Evolutionary conservation across 2,888 invertebrate species (phyloP).

Genomic region (Fragum sueziense): DNA sequence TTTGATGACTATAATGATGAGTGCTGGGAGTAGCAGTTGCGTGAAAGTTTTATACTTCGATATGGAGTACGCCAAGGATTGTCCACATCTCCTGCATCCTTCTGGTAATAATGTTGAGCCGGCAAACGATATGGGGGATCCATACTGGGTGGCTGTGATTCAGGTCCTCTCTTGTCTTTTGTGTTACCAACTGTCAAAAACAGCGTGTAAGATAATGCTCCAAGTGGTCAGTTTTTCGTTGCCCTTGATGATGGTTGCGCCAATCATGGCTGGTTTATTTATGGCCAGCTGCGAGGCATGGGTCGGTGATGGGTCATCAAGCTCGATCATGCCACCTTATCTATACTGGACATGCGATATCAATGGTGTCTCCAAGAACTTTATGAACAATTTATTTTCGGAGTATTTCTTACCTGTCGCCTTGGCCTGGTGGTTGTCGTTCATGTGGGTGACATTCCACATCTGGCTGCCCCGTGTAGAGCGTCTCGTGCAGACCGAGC

Average conservation of each 20-base stretch:
- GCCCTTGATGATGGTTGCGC: conserved; percentile 96
- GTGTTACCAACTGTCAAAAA: conserved; percentile 96
- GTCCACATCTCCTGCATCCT: conserved; percentile 66
- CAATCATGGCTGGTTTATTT: conserved; percentile 92
- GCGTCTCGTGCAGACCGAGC: conserved; percentile 75
- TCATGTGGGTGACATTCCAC: conserved; percentile 75
- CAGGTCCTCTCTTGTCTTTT: conserved; percentile 93
- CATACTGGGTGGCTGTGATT: conserved; percentile 82
- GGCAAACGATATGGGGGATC: conserved; percentile 54
- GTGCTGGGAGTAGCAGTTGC: conserved; percentile 64
- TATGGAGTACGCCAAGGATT: conserved; percentile 61
- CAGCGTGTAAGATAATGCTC: conserved; percentile 97
- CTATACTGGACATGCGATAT: conserved; percentile 95
- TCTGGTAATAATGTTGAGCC: conserved; percentile 61
- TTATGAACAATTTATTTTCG: conserved; percentile 62
- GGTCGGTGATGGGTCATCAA: conserved; percentile 86
- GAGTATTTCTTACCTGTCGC: conserved; percentile 71
- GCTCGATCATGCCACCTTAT: conserved; percentile 83
- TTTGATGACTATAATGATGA: conserved; percentile 86
- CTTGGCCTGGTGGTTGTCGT: conserved; percentile 75
- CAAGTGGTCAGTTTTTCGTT: conserved; percentile 99
- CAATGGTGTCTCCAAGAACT: conserved; percentile 84
- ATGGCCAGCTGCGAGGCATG: conserved; percentile 94
- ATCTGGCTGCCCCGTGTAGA: conserved; percentile 77
- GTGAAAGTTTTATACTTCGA: conserved; percentile 67